These are phyloP conservation scores for Crenichthys baileyi DNA, from an alignment of 2,797 vertebrate genomes.

Conservation along the genomic window DNA sequence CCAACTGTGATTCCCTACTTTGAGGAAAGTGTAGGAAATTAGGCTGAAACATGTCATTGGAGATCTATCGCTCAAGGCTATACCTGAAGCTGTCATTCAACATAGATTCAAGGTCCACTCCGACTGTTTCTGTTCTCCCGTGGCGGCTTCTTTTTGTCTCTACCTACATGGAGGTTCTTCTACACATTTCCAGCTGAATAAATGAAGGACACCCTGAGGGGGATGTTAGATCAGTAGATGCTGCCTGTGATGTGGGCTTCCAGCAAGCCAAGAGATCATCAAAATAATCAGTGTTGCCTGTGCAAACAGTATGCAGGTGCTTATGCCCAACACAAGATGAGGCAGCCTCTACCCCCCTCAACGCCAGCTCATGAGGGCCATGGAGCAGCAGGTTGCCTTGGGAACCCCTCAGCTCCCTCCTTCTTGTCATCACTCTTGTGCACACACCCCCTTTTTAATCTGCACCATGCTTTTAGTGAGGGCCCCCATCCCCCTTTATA, in stretches of 20 bases:
- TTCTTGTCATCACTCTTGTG: slow-evolving; percentile 69
- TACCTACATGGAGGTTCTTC: slow-evolving; percentile 22
- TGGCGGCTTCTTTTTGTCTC: slow-evolving; percentile 40
- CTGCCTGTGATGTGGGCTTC: slow-evolving; percentile 54
- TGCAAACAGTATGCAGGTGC: slow-evolving; percentile 80
- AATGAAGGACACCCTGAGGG: slow-evolving; percentile 69
- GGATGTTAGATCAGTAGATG: slow-evolving; percentile 49
- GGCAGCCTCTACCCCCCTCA: slow-evolving; percentile 63
- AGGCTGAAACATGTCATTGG: slow-evolving; percentile 30
- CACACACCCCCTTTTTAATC: slow-evolving; percentile 61
- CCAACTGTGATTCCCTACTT: slow-evolving; percentile 28
- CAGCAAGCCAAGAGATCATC: slow-evolving; percentile 69
- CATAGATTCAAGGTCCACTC: slow-evolving; percentile 34
- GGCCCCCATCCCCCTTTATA: slow-evolving; percentile 60
- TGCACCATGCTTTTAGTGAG: slow-evolving; percentile 67
- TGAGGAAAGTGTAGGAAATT: slow-evolving; percentile 38
- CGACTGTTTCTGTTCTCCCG: slow-evolving; percentile 62
- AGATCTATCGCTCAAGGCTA: slow-evolving; percentile 47
- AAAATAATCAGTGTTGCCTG: slow-evolving; percentile 79
- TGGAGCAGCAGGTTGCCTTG: slow-evolving; percentile 81
- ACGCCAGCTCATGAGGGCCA: slow-evolving; percentile 65
- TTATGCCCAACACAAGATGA: slow-evolving; percentile 66
- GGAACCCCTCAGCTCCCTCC: slow-evolving; percentile 74
- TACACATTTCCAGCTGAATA: slow-evolving; percentile 70
- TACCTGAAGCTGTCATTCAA: slow-evolving; percentile 29